These are phyloP conservation scores for Tuberolachnus salignus DNA, from an alignment of 2,888 invertebrate species.

Conservation along the genomic window DNA sequence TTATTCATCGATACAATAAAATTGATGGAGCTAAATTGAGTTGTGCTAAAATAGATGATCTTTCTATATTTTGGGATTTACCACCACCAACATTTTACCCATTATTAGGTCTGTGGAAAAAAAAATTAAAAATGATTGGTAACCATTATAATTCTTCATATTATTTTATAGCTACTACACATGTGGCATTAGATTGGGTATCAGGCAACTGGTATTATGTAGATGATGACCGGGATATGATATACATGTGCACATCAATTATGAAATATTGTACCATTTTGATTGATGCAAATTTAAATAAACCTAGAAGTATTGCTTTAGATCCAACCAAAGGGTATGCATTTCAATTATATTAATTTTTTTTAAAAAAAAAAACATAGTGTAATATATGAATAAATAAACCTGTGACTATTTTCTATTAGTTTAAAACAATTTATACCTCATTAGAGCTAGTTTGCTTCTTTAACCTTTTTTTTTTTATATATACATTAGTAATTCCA, in stretches of 20 bases:
- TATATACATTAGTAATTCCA: too few relatives aligned
- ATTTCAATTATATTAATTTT: not conserved
- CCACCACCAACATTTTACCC: slow-evolving; percentile 70
- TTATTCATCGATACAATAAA: slow-evolving; percentile 70
- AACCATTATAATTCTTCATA: slow-evolving; percentile 1
- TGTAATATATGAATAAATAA: not conserved
- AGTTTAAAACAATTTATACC: too few relatives aligned
- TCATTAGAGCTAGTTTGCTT: too few relatives aligned
- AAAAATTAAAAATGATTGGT: not conserved
- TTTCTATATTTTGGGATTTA: slow-evolving; percentile 68
- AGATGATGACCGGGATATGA: slow-evolving; percentile 72
- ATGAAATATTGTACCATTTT: slow-evolving; percentile 74
- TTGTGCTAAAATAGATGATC: slow-evolving; percentile 72
- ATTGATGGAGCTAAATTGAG: slow-evolving; percentile 67
- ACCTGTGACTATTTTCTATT: not conserved
- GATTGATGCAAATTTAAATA: slow-evolving; percentile 71
- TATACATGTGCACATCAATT: slow-evolving; percentile 73
- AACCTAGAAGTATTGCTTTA: slow-evolving; percentile 76
- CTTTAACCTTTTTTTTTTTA: too few relatives aligned
- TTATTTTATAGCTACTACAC: slow-evolving; percentile 68
- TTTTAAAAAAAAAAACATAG: too few relatives aligned
- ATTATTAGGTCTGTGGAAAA: slow-evolving; percentile 67
- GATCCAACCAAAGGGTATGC: slow-evolving; percentile 76
- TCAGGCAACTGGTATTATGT: slow-evolving; percentile 85
- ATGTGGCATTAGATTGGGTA: slow-evolving; percentile 83